Evolutionary conservation across 2,797 vertebrate species (phyloP), one percentile per base, ranked within the genome.

Genomic region (Falco berigora): DNA sequence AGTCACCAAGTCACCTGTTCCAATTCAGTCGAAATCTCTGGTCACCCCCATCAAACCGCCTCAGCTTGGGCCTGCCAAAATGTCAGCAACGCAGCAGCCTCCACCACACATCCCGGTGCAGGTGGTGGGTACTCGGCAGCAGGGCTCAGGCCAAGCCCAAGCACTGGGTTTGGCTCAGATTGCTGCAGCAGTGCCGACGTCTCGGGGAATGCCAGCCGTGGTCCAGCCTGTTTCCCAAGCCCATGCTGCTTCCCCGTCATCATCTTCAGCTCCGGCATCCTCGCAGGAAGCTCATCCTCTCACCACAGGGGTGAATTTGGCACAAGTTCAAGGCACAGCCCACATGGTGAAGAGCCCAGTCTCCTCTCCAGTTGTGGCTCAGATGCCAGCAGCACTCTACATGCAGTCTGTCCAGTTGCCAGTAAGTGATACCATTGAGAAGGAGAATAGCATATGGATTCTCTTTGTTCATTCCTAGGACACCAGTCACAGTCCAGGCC

Each of bases 61-160:
- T 80, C 98, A 97, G 77, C 93, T 98, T 24, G 98, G 98, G 44
- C 96, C 97, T 44, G 94, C 97, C 68, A 98, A 98, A 94, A 97
- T 98, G 97, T 97, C 98, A 38, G 97, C 98, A 9, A 3, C 97
- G 4, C 98, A 98, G 85, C 98, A 98, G 78, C 98, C 98, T 77
- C 97, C 98, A 1, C 99, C 99, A 18, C 99, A 99, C 74, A 99
- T 99, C 92, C 99, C 99, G 0, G 99, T 99, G 79, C 99, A 99
- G 96, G 98, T 99, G 13, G 99, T 99, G 46, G 99, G 99, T 52
- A 99, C 98, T 83, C 98, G 99, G 85, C 99, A 99, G 97, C 98
- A 98, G 75, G 96, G 98, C 14, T 96, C 98, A 59, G 98, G 98
- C 79, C 99, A 98, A 62, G 97, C 98, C 28, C 99, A 99, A 83